Conservation (phyloP, 2,888 invertebrate genomes). For the Macrosiphum euphorbiae region DNA sequence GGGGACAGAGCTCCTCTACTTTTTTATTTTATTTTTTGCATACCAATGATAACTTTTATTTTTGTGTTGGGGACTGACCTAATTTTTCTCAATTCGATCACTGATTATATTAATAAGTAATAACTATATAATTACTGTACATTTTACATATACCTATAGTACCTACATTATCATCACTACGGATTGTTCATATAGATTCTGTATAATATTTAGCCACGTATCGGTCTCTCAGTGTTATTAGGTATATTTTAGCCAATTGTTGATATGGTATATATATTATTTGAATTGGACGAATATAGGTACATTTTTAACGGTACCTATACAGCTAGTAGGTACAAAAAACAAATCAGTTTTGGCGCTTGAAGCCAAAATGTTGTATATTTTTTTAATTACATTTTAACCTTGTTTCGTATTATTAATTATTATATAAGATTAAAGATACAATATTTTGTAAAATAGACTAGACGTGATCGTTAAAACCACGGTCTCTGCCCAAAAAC, state of each 20-base stretch:
- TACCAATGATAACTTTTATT: too few relatives aligned
- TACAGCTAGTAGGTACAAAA: neutral
- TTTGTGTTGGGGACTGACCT: too few relatives aligned
- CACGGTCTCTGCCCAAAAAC: neutral
- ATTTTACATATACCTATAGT: neutral
- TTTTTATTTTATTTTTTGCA: too few relatives aligned
- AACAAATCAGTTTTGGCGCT: neutral
- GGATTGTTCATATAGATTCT: neutral
- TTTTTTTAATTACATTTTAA: neutral
- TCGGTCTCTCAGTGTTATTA: neutral
- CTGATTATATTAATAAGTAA: too few relatives aligned
- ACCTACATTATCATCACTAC: neutral
- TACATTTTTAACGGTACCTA: neutral
- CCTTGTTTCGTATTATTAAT: neutral
- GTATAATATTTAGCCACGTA: neutral
- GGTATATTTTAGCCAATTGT: too few relatives aligned
- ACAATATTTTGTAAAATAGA: neutral
- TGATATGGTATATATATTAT: too few relatives aligned
- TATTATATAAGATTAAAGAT: too few relatives aligned
- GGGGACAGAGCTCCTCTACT: too few relatives aligned
- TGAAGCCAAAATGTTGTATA: neutral
- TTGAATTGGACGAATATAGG: too few relatives aligned
- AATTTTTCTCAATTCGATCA: too few relatives aligned
- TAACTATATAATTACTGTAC: neutral
- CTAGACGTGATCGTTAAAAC: neutral